A percentile compares a stretch with the other conserved stretches of the same genome.
phyloP scores from a whole-genome alignment of 2,113 vertebrate species.

The Macaca fascicularis region T2T-MFA8v1.1 NC_088380.1:109148501-109149000 shows the following conservation, averaged over 20 bases:
- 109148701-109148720: background rate
- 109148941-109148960: background rate
- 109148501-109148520: slow-evolving; percentile 1
- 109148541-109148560: background rate
- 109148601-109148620: background rate
- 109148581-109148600: background rate
- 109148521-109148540: background rate
- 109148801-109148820: background rate
- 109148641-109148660: background rate
- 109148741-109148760: background rate
- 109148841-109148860: background rate
- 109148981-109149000: background rate
- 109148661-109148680: background rate
- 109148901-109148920: background rate
- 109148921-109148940: background rate
- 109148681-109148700: background rate
- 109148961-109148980: background rate
- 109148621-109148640: background rate
- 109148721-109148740: background rate
- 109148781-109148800: background rate
- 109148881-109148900: background rate
- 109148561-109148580: background rate
- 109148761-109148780: background rate
- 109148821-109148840: background rate
- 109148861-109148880: background rate